These are phyloP conservation scores for Pithys albifrons DNA, from an alignment of 2,113 vertebrate species.

Conservation along the genomic window DNA sequence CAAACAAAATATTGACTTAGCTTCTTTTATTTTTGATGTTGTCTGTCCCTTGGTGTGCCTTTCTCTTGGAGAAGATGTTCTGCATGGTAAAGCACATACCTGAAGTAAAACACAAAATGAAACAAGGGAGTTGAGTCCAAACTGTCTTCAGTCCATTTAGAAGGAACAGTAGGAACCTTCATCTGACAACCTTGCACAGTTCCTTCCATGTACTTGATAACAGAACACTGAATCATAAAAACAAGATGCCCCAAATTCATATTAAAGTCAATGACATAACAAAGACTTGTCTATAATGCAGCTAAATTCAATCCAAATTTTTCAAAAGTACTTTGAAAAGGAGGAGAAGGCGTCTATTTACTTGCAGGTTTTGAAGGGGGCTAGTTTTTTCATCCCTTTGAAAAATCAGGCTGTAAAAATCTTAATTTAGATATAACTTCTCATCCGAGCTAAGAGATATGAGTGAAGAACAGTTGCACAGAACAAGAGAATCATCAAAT, in stretches of 20 bases:
- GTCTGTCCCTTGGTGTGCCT: constrained; percentile 28
- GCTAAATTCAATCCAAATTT: background rate
- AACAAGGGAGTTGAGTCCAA: background rate
- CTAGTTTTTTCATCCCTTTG: background rate
- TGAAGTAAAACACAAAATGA: constrained; percentile 58
- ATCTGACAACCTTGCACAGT: background rate
- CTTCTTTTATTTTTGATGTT: constrained; percentile 69
- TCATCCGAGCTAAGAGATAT: background rate
- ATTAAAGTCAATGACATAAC: background rate
- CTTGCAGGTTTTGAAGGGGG: background rate
- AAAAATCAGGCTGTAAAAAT: background rate
- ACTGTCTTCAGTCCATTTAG: background rate
- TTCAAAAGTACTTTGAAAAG: background rate
- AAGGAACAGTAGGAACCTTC: background rate
- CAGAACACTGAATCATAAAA: background rate
- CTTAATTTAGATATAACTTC: background rate
- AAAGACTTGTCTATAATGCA: background rate
- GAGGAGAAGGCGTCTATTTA: background rate
- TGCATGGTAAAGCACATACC: constrained; percentile 76
- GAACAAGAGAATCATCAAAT: background rate
- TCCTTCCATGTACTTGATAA: background rate
- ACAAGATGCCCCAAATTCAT: background rate
- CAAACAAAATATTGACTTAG: constrained; percentile 12
- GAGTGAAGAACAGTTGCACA: background rate
- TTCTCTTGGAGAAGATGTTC: constrained; percentile 74